Conservation (phyloP, 2,797 vertebrate species). For the Pagetopsis macropterus region DNA sequence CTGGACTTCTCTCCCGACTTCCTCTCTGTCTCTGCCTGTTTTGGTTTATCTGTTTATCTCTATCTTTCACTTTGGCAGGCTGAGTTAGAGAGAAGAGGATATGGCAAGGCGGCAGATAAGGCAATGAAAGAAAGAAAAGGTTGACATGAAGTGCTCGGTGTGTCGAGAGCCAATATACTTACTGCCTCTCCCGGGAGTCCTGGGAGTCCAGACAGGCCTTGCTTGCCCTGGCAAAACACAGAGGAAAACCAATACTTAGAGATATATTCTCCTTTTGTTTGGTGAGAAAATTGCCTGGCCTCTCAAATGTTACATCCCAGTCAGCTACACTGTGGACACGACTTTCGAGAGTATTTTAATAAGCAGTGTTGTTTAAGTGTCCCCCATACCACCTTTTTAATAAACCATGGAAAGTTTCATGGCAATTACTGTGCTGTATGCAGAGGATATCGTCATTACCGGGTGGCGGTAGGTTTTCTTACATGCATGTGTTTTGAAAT, state of each 20-base stretch:
- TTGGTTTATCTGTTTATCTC: conserved; percentile 69
- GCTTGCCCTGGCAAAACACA: conserved; percentile 85
- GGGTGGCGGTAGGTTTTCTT: not conserved
- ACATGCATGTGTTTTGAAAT: conserved; percentile 9
- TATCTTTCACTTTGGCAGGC: conserved; percentile 56
- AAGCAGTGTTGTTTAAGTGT: conserved; percentile 10
- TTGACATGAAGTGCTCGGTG: conserved; percentile 60
- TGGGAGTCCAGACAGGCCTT: conserved; percentile 87
- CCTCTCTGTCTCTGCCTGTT: conserved; percentile 53
- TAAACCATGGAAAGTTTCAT: conserved; percentile 22
- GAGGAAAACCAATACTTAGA: conserved; percentile 49
- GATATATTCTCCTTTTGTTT: conserved; percentile 53
- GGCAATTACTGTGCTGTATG: conserved; percentile 9
- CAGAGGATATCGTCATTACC: not conserved
- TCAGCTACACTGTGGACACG: conserved; percentile 20
- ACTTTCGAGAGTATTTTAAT: conserved; percentile 36
- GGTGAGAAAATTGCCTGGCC: conserved; percentile 35
- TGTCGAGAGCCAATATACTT: conserved; percentile 73
- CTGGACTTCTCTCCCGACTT: conserved; percentile 54
- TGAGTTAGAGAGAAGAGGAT: conserved; percentile 41
- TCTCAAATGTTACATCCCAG: conserved; percentile 29
- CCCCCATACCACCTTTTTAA: conserved; percentile 26
- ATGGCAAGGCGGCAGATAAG: conserved; percentile 66
- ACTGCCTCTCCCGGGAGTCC: conserved; percentile 90
- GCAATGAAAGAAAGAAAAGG: conserved; percentile 45